A percentile compares a stretch with the other conserved stretches of the same genome.
Evolutionary conservation across 1,140 invertebrate species (phyloP).

Genomic region (Drosophila pruinosa): DNA sequence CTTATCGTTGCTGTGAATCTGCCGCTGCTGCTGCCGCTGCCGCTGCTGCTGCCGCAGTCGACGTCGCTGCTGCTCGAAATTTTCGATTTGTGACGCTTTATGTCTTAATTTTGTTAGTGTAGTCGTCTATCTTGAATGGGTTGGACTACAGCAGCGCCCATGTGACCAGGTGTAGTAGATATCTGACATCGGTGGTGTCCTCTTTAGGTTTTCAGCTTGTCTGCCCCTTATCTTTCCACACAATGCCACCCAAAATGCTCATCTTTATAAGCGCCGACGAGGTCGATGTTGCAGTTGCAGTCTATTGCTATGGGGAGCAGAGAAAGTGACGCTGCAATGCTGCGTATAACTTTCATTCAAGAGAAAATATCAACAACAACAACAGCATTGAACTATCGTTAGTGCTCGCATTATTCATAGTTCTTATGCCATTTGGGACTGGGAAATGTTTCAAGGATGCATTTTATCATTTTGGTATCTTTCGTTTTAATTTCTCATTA

Average conservation of each 20-base stretch:
- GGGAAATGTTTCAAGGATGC: not conserved
- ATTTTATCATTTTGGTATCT: not conserved
- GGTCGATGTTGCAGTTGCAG: not conserved
- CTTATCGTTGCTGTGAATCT: slow-evolving; percentile 70
- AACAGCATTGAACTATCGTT: slow-evolving; percentile 3
- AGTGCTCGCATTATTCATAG: not conserved
- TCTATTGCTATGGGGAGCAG: slow-evolving; percentile 20
- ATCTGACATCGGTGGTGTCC: not conserved
- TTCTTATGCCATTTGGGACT: too few species aligned
- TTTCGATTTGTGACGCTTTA: slow-evolving; percentile 80
- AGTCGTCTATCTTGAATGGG: slow-evolving; percentile 27
- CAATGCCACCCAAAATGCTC: slow-evolving; percentile 75
- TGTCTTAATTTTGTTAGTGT: slow-evolving; percentile 67
- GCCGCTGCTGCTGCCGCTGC: slow-evolving; percentile 30
- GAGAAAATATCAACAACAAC: slow-evolving; percentile 13
- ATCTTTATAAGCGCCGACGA: slow-evolving; percentile 54
- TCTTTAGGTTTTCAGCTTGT: slow-evolving; percentile 5
- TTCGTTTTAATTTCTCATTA: too few species aligned
- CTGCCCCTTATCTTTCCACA: slow-evolving; percentile 64
- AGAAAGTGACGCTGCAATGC: slow-evolving; percentile 56
- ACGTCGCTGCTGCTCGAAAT: slow-evolving; percentile 59
- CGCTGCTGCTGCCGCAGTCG: not conserved
- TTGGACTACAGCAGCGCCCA: slow-evolving; percentile 18
- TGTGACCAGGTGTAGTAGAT: slow-evolving; percentile 4
- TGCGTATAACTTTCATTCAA: slow-evolving; percentile 65